Base-by-base conservation (phyloP, 2,888 invertebrate genomes). In the Calameuta filiformis region DNA sequence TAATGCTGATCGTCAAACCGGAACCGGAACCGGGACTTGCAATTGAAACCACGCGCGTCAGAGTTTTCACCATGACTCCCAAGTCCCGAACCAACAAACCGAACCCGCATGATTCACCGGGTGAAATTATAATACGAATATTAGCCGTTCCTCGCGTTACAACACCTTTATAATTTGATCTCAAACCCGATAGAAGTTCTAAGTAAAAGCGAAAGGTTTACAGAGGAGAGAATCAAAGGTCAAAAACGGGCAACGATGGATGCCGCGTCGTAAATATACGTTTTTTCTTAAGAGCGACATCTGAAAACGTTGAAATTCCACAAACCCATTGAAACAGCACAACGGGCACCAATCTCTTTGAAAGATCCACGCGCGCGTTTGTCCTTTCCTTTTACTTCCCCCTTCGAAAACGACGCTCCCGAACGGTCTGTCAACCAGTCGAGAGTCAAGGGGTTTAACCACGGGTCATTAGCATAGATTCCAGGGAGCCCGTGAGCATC, bases 401-500 rank as follows among this genome's bases (percentile, higher is more conserved):
- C 15, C 69, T 33, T 30, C 3, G 30, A n/a, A 4, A 2, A 30
- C 12, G 11, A 30, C 11, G 69, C 30, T 30, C 15, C 69, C 2
- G 69, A 69, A 69, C 69, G 69, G 69, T 15, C 33, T 69, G 30
- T 31, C 69, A 23, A 15, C 69, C 69, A 69, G 33, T 69, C 33
- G 69, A 69, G 69, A 33, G 31, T 30, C 69, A 9, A 73, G 73
- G n/a, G 34, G 11, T 6, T 69, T 69, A 69, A 69, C 76, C 77
- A 68, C 73, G 69, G 82, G 83, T 84, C 84, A 83, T 88, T 88
- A 87, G 87, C 87, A 89, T 87, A 85, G 84, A 85, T 89, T 87
- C 84, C 81, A 84, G 81, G 73, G 78, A 81, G 82, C 6, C 40
- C 15, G 15, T 77, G 76, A 78, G 82, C 81, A 84, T 85, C 87